Evolutionary conservation across 2,888 invertebrate species (phyloP).

Genomic region (Alloscopus bannaensis): DNA sequence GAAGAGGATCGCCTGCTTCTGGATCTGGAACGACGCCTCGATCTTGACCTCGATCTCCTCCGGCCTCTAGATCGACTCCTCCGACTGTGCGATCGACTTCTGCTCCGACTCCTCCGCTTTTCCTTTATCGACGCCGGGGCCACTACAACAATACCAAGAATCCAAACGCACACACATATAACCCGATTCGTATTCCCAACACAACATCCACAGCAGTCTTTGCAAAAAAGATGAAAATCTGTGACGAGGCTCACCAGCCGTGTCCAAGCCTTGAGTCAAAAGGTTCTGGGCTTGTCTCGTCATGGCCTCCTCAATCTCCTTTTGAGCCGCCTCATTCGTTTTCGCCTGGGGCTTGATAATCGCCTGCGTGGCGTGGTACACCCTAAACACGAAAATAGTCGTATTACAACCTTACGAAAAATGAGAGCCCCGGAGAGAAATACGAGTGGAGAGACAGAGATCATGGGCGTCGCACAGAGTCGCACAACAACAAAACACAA

Average conservation of each 20-base stretch:
- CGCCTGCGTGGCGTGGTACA: conserved; percentile 93
- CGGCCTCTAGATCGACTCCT: conserved; percentile 78
- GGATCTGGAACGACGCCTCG: conserved; percentile 74
- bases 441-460: too few relatives aligned
- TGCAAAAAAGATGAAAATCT: too few relatives aligned
- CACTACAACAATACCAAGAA: conserved; percentile 23
- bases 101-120: conserved; percentile 79
- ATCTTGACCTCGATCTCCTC: conserved; percentile 73
- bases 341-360: conserved; percentile 95
- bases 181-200: neutral
- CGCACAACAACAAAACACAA: too few relatives aligned
- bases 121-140: conserved; percentile 89
- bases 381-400: conserved; percentile 74
- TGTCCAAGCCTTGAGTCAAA: conserved; percentile 93
- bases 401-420: conserved; percentile 30
- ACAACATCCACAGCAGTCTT: too few relatives aligned
- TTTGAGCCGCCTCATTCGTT: conserved; percentile 95
- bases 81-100: conserved; percentile 70
- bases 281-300: conserved; percentile 95
- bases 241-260: conserved; percentile 40
- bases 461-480: conserved; percentile 48
- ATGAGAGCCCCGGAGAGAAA: too few relatives aligned
- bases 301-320: conserved; percentile 98
- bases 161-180: neutral
- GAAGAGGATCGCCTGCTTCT: conserved; percentile 73